Base-by-base conservation (phyloP, 2,797 vertebrate species). In the Mergus octosetaceus region DNA sequence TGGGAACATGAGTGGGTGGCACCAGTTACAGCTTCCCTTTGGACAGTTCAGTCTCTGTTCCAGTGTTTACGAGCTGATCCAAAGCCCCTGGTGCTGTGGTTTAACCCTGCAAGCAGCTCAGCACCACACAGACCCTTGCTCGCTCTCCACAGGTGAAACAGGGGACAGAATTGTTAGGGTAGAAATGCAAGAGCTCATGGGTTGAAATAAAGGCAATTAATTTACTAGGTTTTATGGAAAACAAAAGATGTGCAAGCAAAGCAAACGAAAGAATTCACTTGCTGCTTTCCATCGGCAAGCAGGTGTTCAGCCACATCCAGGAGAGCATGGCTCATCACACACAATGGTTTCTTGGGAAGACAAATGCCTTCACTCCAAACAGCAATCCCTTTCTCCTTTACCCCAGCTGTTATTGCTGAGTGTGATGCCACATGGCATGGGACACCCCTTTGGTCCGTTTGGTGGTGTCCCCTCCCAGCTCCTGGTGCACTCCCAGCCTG, bases 1-100 rank as follows among this genome's bases (percentile, higher is more conserved):
- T 19, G 47, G 45, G 60, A 0, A 0, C 53, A 47, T 32, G 24
- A 64, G 22, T 0, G 0, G 60, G 28, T 30, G 38, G 61, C 68
- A 75, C 36, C 1, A 7, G 7, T 21, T 77, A 10, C 1, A 13
- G 30, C 27, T 84, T 70, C 51, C 61, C 39, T 64, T 43, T 18
- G 8, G 47, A 77, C 88, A 81, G 12, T 28, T 92, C 39, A 49
- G 32, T 13, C n/a, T 81, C 36, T 24, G 27, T 60, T 62, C 34
- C 47, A 32, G 36, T 17, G 24, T 30, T 60, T 39, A 53, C 1
- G 24, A 60, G 20, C 22, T 53, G 36, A 53, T 53, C 34, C 17
- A 22, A n/a, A 53, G 36, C 14, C 60, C 49, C 8, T 20, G 36
- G 60, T 18, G 5, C 12, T 39, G 60, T 39, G 11, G 36, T 62